phyloP scores from a whole-genome alignment of 2,113 vertebrate genomes.

The Lonchura striata region DNA sequence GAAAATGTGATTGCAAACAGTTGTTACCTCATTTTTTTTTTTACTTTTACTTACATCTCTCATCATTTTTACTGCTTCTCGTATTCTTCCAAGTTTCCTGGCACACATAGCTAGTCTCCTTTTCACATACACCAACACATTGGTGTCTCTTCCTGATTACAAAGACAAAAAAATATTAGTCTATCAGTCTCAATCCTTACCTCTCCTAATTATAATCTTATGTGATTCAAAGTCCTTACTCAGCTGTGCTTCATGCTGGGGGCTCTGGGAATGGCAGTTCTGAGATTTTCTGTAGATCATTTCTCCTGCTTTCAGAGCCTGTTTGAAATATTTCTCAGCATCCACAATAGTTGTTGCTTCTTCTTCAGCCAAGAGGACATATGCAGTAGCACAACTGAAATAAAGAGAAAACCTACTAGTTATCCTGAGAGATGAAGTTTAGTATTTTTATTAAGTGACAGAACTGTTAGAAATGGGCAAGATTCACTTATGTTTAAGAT shows the following conservation, averaged over 20 bases:
- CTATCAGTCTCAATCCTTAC: not conserved
- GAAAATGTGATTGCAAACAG: not conserved
- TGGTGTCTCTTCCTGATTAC: conserved; percentile 90
- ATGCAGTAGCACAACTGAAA: conserved; percentile 91
- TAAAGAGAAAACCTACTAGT: not conserved
- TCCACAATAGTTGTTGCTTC: conserved; percentile 97
- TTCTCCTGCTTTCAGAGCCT: conserved; percentile 92
- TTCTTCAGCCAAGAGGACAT: conserved; percentile 95
- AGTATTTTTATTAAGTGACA: not conserved
- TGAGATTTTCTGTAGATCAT: conserved; percentile 76
- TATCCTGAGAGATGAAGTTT: not conserved
- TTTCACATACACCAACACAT: conserved; percentile 95
- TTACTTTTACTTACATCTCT: conserved; percentile 90
- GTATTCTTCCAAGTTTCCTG: conserved; percentile 93
- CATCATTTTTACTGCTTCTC: conserved; percentile 99
- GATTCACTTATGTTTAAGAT: not conserved
- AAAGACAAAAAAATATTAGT: not conserved
- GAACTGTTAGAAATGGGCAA: not conserved
- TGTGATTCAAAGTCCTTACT: conserved; percentile 68
- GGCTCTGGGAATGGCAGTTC: conserved; percentile 78
- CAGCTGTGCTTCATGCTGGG: conserved; percentile 82
- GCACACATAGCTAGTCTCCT: conserved; percentile 98
- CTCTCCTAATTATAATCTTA: not conserved
- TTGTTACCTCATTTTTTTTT: not conserved
- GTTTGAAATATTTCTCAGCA: conserved; percentile 94